A percentile compares a stretch with the other conserved stretches of the same genome.
These are phyloP conservation scores for Tinea trinotella DNA, from an alignment of 2,888 invertebrate genomes.

Conservation along the genomic window DNA sequence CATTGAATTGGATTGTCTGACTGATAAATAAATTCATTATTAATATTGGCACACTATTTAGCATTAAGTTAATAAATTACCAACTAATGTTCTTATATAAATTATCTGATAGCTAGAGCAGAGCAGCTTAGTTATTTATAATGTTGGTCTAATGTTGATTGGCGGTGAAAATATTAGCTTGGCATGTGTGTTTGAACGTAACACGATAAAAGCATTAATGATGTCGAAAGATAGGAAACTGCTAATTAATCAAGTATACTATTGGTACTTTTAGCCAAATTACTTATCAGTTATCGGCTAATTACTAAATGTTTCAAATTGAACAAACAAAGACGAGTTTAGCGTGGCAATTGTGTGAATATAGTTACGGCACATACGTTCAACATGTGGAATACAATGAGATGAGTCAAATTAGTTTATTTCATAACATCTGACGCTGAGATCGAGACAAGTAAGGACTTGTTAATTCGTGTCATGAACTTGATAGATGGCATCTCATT, in stretches of 20 bases:
- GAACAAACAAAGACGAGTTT: not conserved
- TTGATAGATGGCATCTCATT: conserved; percentile 52
- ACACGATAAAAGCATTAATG: not conserved
- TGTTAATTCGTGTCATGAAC: conserved; percentile 56
- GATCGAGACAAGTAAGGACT: conserved; percentile 58
- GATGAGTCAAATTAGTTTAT: conserved; percentile 23
- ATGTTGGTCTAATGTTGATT: no score
- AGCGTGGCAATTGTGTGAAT: not conserved
- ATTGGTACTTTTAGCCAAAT: not conserved
- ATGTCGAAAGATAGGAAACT: not conserved
- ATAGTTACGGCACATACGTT: not conserved
- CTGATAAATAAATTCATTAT: no score
- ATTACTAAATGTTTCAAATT: conserved; percentile 7
- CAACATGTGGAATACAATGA: not conserved
- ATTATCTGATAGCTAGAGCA: no score
- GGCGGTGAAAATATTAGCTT: no score
- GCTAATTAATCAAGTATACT: not conserved
- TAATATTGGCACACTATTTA: no score
- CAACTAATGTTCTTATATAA: no score
- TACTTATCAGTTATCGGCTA: conserved; percentile 7
- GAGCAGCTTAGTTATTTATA: no score
- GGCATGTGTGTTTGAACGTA: not conserved
- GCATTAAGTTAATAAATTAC: no score
- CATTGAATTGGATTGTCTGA: no score
- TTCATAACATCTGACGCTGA: conserved; percentile 36